phyloP scores from a whole-genome alignment of 2,888 invertebrate genomes.

The Athalia rosae region DNA sequence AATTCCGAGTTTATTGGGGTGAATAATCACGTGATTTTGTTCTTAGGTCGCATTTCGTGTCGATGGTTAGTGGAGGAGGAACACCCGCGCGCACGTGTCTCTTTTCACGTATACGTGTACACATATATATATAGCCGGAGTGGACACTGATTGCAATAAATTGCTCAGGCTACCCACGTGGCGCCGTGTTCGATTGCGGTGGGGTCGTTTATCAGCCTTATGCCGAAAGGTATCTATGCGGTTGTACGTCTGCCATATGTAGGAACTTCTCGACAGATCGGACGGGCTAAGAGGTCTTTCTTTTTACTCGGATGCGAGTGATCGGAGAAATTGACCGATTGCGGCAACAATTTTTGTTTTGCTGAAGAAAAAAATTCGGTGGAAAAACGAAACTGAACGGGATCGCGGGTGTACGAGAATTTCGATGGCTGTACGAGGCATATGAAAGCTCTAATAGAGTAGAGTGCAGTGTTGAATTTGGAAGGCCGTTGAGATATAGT shows the following conservation, averaged over 20 bases:
- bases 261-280: neutral
- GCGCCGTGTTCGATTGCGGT: constrained; percentile 51
- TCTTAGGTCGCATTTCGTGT: constrained; percentile 1
- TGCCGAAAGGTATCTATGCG: constrained; percentile 21
- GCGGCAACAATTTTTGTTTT: no score
- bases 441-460: neutral
- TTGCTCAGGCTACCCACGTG: constrained; percentile 59
- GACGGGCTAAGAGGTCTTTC: constrained; percentile 35
- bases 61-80: neutral
- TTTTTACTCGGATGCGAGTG: constrained; percentile 24
- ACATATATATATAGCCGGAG: neutral
- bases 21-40: neutral
- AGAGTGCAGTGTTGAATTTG: constrained; percentile 14
- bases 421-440: neutral
- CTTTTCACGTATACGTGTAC: neutral
- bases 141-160: constrained; percentile 67
- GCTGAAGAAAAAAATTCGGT: no score
- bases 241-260: neutral
- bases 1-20: no score
- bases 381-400: neutral
- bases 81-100: constrained; percentile 37
- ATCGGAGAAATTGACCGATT: constrained; percentile 37
- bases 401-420: neutral
- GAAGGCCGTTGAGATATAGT: neutral
- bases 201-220: constrained; percentile 45